Conservation (phyloP, 2,888 invertebrate species). For the Pseudeuparius sepicola region DNA sequence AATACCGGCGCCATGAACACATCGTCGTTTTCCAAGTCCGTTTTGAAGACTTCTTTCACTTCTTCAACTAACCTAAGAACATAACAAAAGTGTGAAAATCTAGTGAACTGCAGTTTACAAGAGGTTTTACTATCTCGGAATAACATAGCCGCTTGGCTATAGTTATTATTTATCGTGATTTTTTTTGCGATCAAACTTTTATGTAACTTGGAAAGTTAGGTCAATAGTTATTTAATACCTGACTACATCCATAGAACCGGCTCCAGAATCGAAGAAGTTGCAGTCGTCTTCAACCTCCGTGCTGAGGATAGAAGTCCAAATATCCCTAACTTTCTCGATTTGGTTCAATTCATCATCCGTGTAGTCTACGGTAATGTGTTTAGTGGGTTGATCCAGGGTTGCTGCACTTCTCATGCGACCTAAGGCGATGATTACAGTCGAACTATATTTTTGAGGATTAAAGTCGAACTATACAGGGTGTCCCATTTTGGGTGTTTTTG, state of each 20-base stretch:
- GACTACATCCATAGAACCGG: slow-evolving; percentile 97
- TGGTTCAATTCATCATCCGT: slow-evolving; percentile 63
- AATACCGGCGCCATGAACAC: slow-evolving; percentile 90
- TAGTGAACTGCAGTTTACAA: background rate
- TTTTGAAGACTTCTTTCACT: slow-evolving; percentile 67
- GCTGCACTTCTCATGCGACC: slow-evolving; percentile 74
- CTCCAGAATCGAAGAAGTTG: slow-evolving; percentile 90
- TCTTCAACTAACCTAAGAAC: slow-evolving; percentile 72
- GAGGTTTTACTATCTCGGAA: too few relatives aligned
- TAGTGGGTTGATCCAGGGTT: slow-evolving; percentile 61
- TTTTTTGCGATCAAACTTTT: background rate
- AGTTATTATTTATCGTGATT: too few relatives aligned
- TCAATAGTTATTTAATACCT: slow-evolving; percentile 40
- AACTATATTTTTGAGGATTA: too few relatives aligned
- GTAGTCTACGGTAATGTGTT: slow-evolving; percentile 49
- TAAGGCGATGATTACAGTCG: too few relatives aligned
- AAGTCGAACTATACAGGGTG: too few relatives aligned
- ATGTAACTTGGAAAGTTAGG: slow-evolving; percentile 1
- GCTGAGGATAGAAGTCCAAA: slow-evolving; percentile 82
- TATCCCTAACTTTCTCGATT: slow-evolving; percentile 50
- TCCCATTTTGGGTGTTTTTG: too few relatives aligned
- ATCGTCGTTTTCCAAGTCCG: slow-evolving; percentile 78
- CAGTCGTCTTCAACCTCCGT: slow-evolving; percentile 64
- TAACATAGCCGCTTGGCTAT: too few relatives aligned
- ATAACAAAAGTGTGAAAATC: slow-evolving; percentile 7